These are phyloP conservation scores for Poeciliopsis occidentalis DNA, from an alignment of 2,113 vertebrate genomes.

Conservation along the genomic window DNA sequence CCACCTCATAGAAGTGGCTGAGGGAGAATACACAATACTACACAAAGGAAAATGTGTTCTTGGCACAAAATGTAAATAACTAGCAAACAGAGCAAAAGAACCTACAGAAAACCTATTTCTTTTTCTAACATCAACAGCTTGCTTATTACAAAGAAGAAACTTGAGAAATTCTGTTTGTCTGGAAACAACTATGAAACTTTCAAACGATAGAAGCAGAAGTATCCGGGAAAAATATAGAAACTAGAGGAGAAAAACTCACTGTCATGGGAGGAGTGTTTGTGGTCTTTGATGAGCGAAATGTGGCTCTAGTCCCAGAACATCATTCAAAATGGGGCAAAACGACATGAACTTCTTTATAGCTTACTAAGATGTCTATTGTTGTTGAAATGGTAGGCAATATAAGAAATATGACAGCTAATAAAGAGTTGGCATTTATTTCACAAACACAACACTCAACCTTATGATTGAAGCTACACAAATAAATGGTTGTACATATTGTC, in stretches of 20 bases:
- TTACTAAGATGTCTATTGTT: too few species aligned
- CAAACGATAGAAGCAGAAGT: neutral
- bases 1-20: neutral
- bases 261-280: neutral
- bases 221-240: constrained; percentile 9
- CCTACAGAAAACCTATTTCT: neutral
- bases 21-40: too few species aligned
- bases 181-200: constrained; percentile 34
- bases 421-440: neutral
- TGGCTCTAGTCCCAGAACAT: neutral
- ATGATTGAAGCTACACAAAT: neutral
- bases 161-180: constrained; percentile 18
- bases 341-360: too few species aligned
- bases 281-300: neutral
- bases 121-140: constrained; percentile 8
- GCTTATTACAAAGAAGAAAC: neutral
- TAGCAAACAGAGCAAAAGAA: neutral
- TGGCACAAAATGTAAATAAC: neutral
- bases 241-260: neutral
- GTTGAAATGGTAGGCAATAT: too few species aligned
- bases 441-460: neutral
- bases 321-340: neutral
- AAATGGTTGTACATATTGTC: neutral
- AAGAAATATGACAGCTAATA: neutral
- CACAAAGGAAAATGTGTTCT: neutral